phyloP scores from a whole-genome alignment of 2,888 invertebrate species.

The Drosophila ezoana region DNA sequence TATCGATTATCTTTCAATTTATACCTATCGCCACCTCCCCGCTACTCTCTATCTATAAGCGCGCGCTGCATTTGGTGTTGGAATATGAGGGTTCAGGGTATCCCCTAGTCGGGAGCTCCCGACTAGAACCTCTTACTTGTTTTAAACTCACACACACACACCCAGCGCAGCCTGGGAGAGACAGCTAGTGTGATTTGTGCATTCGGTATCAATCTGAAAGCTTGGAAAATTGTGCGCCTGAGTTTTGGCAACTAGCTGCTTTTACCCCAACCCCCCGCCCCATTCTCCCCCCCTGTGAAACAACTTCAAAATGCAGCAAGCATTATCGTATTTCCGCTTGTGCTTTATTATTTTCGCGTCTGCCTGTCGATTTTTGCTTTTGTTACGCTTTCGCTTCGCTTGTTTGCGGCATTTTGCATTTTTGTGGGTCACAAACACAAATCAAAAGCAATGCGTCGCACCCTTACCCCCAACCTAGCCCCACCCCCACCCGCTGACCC shows the following conservation, averaged over 20 bases:
- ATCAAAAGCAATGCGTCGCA: conserved; percentile 71
- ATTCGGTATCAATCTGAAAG: conserved; percentile 44
- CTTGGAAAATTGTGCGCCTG: conserved; percentile 13
- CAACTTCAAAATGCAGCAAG: conserved; percentile 41
- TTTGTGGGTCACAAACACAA: conserved; percentile 76
- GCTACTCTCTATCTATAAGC: too few species aligned
- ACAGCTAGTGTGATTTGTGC: conserved; percentile 38
- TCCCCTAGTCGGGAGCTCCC: not conserved
- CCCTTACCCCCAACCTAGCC: not conserved
- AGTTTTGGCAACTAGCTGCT: not conserved
- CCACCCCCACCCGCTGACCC: not conserved
- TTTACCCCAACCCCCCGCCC: not conserved
- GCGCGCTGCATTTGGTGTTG: too few species aligned
- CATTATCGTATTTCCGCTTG: conserved; percentile 64
- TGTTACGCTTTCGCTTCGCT: conserved; percentile 53
- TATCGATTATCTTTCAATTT: too few species aligned
- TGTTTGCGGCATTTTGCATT: conserved; percentile 71
- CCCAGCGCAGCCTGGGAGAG: not conserved
- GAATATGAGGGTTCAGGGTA: too few species aligned
- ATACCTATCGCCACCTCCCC: too few species aligned
- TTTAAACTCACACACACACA: not conserved
- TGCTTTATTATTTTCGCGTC: conserved; percentile 51
- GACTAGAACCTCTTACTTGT: too few species aligned
- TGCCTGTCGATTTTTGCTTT: conserved; percentile 57
- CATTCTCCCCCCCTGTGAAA: not conserved